Conservation (phyloP, 2,113 vertebrate genomes). For the Tyto alba region DNA sequence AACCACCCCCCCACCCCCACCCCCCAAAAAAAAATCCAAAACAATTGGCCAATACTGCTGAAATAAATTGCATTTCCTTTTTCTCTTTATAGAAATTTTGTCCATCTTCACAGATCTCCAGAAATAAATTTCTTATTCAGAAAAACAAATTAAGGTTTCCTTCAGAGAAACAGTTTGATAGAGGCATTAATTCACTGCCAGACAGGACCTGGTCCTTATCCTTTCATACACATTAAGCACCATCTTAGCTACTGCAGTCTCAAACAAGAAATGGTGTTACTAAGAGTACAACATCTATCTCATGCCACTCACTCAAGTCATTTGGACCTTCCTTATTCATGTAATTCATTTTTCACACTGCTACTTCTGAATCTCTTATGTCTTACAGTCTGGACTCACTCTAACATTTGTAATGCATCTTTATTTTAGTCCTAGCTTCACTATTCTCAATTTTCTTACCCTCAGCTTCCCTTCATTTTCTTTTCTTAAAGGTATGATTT, state of each 20-base stretch:
- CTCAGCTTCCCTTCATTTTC: rapidly evolving
- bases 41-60: not conserved
- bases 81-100: not conserved
- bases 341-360: not conserved
- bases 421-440: not conserved
- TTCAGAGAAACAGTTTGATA: not conserved
- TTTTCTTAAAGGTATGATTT: not conserved
- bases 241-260: not conserved
- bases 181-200: not conserved
- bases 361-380: not conserved
- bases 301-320: not conserved
- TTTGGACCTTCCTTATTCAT: not conserved
- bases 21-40: not conserved
- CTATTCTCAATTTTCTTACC: not conserved
- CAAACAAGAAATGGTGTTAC: not conserved
- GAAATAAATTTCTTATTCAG: not conserved
- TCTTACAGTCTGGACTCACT: not conserved
- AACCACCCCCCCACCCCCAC: no score
- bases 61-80: not conserved
- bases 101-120: not conserved
- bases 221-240: not conserved
- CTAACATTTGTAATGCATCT: not conserved
- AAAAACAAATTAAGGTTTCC: not conserved
- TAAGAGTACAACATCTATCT: not conserved
- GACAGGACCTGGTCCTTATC: not conserved